Conservation (phyloP, 2,888 invertebrate genomes). For the Megalurothrips usitatus region DNA sequence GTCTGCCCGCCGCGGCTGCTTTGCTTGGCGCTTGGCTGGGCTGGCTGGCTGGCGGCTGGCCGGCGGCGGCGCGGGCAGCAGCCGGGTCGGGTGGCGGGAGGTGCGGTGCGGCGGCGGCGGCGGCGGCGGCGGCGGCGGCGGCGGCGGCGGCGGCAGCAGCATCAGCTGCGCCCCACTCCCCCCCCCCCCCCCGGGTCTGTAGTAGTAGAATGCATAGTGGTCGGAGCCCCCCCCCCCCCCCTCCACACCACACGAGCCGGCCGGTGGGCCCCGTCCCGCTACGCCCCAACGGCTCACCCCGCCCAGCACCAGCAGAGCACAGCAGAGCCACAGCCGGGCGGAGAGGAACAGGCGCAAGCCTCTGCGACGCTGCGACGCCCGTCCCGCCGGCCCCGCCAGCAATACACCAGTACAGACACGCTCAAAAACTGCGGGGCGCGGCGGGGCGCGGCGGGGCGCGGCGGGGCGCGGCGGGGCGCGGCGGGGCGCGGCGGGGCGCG, state of each 20-base stretch:
- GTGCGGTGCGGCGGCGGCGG: not conserved
- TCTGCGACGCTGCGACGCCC: not conserved
- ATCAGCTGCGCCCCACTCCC: conserved; percentile 6
- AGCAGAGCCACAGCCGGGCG: no score
- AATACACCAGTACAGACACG: not conserved
- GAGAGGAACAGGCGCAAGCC: not conserved
- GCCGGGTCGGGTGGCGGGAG: not conserved
- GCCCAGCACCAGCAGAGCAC: not conserved
- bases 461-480: not conserved
- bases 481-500: not conserved
- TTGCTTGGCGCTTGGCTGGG: not conserved
- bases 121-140: not conserved
- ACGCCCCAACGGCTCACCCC: not conserved
- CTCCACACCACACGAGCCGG: not conserved
- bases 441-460: not conserved
- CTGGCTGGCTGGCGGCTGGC: not conserved
- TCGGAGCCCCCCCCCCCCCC: not conserved
- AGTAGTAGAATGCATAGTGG: conserved; percentile 26
- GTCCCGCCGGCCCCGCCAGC: not conserved
- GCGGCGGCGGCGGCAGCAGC: not conserved
- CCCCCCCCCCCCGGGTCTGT: not conserved
- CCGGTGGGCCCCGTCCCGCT: not conserved
- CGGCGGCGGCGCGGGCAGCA: conserved; percentile 11
- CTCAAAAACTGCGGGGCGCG: not conserved
- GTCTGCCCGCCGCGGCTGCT: no score